These are phyloP conservation scores for Eubasilissa regina DNA, from an alignment of 1,140 invertebrate genomes.

Conservation along the genomic window DNA sequence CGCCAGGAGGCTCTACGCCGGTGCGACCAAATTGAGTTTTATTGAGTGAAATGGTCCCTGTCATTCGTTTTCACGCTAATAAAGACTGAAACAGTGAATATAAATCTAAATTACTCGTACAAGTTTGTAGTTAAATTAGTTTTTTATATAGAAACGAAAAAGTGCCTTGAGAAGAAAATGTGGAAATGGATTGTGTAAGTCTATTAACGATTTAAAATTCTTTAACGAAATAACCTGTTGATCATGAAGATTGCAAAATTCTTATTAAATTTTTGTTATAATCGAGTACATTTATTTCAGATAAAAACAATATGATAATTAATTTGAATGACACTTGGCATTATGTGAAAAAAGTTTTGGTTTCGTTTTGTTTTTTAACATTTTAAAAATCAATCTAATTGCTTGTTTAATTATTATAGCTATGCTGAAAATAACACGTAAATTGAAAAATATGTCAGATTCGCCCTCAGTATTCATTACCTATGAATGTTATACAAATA, in stretches of 20 bases:
- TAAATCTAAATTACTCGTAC: constrained; percentile 27
- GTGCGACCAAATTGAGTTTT: constrained; percentile 54
- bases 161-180: constrained; percentile 50
- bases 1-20: constrained; percentile 38
- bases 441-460: not conserved
- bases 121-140: constrained; percentile 2
- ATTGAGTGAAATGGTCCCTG: constrained; percentile 49
- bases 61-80: constrained; percentile 23
- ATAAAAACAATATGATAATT: too few relatives aligned
- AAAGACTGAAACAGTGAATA: constrained; percentile 37
- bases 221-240: not conserved
- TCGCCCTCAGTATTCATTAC: constrained; percentile 19
- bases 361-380: not conserved
- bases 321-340: too few relatives aligned
- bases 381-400: not conserved
- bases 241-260: not conserved
- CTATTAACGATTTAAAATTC: not conserved
- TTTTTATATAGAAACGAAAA: constrained; percentile 26
- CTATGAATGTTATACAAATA: constrained; percentile 48
- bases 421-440: not conserved
- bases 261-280: not conserved
- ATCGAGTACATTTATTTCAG: too few relatives aligned
- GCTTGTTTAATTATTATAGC: not conserved
- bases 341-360: not conserved
- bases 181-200: constrained; percentile 58